Base-by-base conservation (phyloP, 2,797 vertebrate genomes). In the Octomys mimax region DNA sequence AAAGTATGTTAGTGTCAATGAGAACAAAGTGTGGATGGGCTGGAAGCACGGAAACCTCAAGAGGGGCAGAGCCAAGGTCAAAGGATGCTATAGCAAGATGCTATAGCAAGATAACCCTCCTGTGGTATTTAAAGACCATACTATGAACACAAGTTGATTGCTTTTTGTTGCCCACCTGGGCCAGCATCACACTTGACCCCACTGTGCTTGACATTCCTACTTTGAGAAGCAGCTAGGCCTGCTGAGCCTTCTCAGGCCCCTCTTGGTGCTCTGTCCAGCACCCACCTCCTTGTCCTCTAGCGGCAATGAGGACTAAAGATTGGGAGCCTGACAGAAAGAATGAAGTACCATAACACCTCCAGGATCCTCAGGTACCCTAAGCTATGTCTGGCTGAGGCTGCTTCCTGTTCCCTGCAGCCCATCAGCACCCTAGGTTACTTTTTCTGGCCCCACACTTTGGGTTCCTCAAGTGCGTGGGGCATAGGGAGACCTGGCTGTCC, bases 1-100 rank as follows among this genome's bases (percentile, higher is more conserved):
- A 12, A 28, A 22, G 81, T 8, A 12, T 0, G 0, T 39, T n/a
- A 26, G 64, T 39, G 78, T 52, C 24, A 8, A 36, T 0, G 4
- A 42, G 89, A 39, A 54, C 54, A 42, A 54, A 59, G 4, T 16
- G 24, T 5, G 28, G 19, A 5, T 0, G 4, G 36, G n/a, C n/a
- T 2, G 0, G 66, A 28, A 9, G 12, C 4, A 22, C 13, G 8
- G 88, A 61, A 46, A 46, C 49, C 71, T 87, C 8, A 33, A 57
- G 12, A 59, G 39, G 75, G 52, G 59, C 16, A 1, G 21, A 28
- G 26, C 42, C 28, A 5, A 39, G 24, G 21, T 52, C 31, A 59
- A 49, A 49, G 13, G 14, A 22, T 10, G 18, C 18, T 49, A 62
- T 21, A 71, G 36, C 57, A 73, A 62, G 57, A 71, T 0, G 4